A percentile compares a stretch with the other conserved stretches of the same genome.
These are phyloP conservation scores for Lithobates sylvaticus DNA, from an alignment of 2,797 vertebrate genomes.

Conservation along the genomic window DNA sequence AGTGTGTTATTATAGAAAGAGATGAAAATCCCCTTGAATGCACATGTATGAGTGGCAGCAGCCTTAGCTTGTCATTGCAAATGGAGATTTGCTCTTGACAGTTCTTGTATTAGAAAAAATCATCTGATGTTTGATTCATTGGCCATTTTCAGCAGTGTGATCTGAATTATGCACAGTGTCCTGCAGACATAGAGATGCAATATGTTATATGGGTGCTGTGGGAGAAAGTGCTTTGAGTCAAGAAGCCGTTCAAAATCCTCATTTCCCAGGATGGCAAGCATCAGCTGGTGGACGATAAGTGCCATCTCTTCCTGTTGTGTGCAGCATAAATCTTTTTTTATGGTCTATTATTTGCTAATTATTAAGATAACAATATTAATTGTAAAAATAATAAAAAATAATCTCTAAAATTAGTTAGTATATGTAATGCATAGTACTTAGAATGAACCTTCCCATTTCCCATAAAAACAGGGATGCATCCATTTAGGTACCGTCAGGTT, in stretches of 20 bases:
- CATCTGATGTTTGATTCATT: constrained; percentile 32
- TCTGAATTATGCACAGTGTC: constrained; percentile 12
- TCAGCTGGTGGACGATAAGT: neutral
- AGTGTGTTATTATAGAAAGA: constrained; percentile 49
- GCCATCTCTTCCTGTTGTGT: no score
- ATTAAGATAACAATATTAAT: no score
- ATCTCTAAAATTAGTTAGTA: no score
- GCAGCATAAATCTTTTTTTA: no score
- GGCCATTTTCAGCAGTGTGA: constrained; percentile 21
- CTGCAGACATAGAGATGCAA: constrained; percentile 4
- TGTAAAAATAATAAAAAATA: no score
- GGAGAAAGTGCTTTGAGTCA: neutral
- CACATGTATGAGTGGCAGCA: constrained; percentile 49
- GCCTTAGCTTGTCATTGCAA: constrained; percentile 35
- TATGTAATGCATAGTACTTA: no score
- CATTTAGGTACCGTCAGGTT: no score
- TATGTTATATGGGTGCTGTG: constrained; percentile 4
- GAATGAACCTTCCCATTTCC: no score
- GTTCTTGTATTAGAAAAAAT: constrained; percentile 24
- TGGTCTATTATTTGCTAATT: no score
- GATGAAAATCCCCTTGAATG: constrained; percentile 27
- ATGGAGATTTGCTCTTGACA: constrained; percentile 38
- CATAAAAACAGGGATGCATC: no score
- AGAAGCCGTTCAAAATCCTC: neutral
- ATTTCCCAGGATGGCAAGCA: neutral